A percentile compares a stretch with the other conserved stretches of the same genome.
These are phyloP conservation scores for Rhineura floridana DNA, from an alignment of 2,113 vertebrate species.

Conservation along the genomic window DNA sequence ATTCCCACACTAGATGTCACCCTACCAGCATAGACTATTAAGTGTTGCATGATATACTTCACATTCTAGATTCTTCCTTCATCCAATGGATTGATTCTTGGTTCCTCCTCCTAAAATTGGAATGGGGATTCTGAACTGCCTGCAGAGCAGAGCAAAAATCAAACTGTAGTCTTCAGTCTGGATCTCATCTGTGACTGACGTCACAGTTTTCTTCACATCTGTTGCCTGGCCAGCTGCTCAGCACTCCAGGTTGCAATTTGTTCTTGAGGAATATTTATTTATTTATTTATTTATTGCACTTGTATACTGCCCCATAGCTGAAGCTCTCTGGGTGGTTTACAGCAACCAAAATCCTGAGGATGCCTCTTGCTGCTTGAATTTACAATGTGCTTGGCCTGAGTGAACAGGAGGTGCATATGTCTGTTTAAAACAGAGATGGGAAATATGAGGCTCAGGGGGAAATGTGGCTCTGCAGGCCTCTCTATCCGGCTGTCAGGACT, in stretches of 20 bases:
- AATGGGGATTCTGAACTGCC: background rate
- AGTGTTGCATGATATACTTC: conserved; percentile 17
- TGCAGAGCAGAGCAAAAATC: background rate
- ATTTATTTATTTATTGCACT: too few relatives aligned
- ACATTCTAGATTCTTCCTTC: conserved; percentile 68
- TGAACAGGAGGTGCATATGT: background rate
- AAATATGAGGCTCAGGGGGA: too few relatives aligned
- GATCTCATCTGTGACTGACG: background rate
- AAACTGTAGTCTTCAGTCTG: background rate
- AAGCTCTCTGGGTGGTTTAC: too few relatives aligned
- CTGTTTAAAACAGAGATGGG: background rate
- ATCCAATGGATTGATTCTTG: background rate
- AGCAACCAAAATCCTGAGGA: too few relatives aligned
- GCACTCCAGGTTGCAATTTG: background rate
- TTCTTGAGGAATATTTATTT: background rate
- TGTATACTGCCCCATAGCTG: too few relatives aligned
- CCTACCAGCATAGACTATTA: conserved; percentile 47
- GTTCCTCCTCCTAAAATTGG: conserved; percentile 12
- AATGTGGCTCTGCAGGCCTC: too few relatives aligned
- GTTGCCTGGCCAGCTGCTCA: background rate
- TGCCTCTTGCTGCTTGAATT: background rate
- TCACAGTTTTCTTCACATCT: background rate
- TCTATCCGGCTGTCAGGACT: too few relatives aligned
- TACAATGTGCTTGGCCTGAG: background rate
- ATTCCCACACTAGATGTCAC: conserved; percentile 70